phyloP scores from a whole-genome alignment of 2,888 invertebrate species.

The Drosophila stalkeri region DNA sequence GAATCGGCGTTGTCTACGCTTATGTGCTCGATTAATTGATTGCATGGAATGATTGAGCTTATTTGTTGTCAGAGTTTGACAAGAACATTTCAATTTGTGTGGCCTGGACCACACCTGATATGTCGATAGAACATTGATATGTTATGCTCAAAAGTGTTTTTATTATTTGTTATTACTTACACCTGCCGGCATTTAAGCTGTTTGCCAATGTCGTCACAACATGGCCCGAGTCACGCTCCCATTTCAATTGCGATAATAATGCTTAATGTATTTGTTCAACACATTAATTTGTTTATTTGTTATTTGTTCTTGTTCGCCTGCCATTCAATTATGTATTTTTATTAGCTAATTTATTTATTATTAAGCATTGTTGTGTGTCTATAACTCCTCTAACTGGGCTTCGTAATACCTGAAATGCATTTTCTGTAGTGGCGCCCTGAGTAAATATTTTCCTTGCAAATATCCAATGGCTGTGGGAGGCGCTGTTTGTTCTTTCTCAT shows the following conservation, averaged over 20 bases:
- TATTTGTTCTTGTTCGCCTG: slow-evolving; percentile 23
- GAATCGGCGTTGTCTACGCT: slow-evolving; percentile 54
- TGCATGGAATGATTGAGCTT: slow-evolving; percentile 32
- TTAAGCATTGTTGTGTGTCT: slow-evolving; percentile 15
- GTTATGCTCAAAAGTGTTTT: slow-evolving; percentile 25
- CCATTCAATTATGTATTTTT: slow-evolving; percentile 23
- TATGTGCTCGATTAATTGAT: slow-evolving; percentile 28
- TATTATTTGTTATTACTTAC: slow-evolving; percentile 32
- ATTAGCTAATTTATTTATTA: slow-evolving; percentile 50
- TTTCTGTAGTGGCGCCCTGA: slow-evolving; percentile 12
- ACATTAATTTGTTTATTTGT: slow-evolving; percentile 40
- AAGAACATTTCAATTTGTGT: slow-evolving; percentile 73
- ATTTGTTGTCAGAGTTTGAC: slow-evolving; percentile 55
- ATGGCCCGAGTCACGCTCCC: background rate
- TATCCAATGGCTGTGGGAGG: slow-evolving; percentile 5
- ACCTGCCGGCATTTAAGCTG: slow-evolving; percentile 31
- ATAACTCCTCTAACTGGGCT: background rate
- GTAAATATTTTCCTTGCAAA: slow-evolving; percentile 19
- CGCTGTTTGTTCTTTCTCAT: background rate
- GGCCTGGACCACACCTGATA: slow-evolving; percentile 66
- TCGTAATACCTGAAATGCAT: background rate
- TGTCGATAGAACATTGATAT: slow-evolving; percentile 23
- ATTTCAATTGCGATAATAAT: slow-evolving; percentile 21
- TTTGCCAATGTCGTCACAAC: slow-evolving; percentile 16
- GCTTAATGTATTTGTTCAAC: slow-evolving; percentile 33